phyloP scores from a whole-genome alignment of 2,888 invertebrate genomes.

The Bhutanitis thaidina region DNA sequence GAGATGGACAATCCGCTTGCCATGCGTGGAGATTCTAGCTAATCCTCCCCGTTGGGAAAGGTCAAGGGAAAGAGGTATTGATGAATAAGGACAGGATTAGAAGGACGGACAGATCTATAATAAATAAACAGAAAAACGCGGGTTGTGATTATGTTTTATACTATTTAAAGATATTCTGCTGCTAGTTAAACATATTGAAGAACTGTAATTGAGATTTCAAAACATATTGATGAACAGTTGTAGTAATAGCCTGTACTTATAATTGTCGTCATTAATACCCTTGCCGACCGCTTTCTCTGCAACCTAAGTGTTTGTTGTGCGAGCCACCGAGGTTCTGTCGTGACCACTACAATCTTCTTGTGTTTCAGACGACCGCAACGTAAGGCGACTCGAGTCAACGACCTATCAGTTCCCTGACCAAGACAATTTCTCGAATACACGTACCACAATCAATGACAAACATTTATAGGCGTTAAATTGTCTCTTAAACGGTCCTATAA shows the following conservation, averaged over 20 bases:
- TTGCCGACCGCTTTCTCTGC: slow-evolving; percentile 15
- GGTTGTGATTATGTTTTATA: too few species aligned
- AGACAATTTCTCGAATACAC: slow-evolving; percentile 51
- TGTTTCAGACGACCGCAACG: slow-evolving; percentile 66
- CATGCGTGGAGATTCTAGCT: too few species aligned
- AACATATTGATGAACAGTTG: slow-evolving; percentile 7
- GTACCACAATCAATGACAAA: slow-evolving; percentile 43
- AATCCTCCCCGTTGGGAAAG: too few species aligned
- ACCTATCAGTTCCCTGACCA: slow-evolving; percentile 54
- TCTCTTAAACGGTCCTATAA: slow-evolving; percentile 57
- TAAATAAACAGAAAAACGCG: too few species aligned
- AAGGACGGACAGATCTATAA: too few species aligned
- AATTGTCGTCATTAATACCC: slow-evolving; percentile 8
- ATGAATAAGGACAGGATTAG: too few species aligned
- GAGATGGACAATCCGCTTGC: too few species aligned
- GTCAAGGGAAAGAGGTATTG: too few species aligned
- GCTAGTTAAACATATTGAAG: not conserved
- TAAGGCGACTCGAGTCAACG: slow-evolving; percentile 54
- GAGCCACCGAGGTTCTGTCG: slow-evolving; percentile 34
- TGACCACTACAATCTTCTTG: slow-evolving; percentile 57
- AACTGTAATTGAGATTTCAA: too few species aligned
- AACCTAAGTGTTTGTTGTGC: slow-evolving; percentile 30
- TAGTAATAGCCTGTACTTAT: not conserved
- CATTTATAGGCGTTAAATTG: slow-evolving; percentile 66
- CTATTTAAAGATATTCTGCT: not conserved